Evolutionary conservation across 1,140 invertebrate genomes (phyloP).

Genomic region (Anastatus disparis): DNA sequence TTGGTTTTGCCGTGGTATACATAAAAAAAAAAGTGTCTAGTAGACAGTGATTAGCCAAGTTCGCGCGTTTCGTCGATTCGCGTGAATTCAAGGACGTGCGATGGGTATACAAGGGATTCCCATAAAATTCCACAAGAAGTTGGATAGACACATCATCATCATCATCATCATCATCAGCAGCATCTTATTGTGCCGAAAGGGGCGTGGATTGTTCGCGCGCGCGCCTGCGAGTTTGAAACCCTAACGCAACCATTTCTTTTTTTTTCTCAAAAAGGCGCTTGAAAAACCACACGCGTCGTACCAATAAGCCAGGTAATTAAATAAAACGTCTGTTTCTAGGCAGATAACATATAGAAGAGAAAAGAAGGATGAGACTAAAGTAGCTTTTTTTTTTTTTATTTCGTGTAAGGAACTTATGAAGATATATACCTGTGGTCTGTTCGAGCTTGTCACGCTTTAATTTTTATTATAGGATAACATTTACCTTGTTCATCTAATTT

Average conservation of each 20-base stretch:
- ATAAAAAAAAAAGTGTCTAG: neutral
- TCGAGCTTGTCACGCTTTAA: too few species aligned
- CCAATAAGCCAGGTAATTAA: slow-evolving; percentile 1
- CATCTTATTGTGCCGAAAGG: neutral
- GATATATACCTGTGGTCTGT: too few species aligned
- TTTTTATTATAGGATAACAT: too few species aligned
- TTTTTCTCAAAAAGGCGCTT: too few species aligned
- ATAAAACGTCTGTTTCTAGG: neutral
- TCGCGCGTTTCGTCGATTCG: slow-evolving; percentile 25
- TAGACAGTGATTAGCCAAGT: slow-evolving; percentile 28
- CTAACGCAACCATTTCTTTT: too few species aligned
- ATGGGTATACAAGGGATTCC: slow-evolving; percentile 10
- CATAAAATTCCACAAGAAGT: slow-evolving; percentile 29
- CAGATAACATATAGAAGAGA: neutral
- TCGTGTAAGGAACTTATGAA: too few species aligned
- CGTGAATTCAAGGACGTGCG: slow-evolving; percentile 10
- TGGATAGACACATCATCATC: too few species aligned
- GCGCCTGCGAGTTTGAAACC: too few species aligned
- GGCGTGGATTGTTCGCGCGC: neutral
- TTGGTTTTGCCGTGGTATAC: too few species aligned
- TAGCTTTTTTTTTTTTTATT: too few species aligned
- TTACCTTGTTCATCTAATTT: too few species aligned
- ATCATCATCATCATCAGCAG: neutral
- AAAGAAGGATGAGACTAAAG: too few species aligned
- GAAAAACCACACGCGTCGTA: slow-evolving; percentile 24